Conservation (phyloP, 2,797 vertebrate genomes). For the Molossus alvarezi region DNA sequence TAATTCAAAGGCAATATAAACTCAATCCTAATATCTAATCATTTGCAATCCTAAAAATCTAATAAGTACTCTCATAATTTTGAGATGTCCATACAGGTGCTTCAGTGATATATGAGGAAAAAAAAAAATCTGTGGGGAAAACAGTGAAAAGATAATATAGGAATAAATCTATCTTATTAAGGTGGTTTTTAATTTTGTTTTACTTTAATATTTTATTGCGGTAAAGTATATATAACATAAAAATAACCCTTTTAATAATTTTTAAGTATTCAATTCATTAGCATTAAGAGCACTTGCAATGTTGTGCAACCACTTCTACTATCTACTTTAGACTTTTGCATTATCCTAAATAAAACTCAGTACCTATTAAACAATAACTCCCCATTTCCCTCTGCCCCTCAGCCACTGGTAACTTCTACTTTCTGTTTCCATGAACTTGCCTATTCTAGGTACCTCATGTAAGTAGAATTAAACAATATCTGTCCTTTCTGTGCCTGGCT, state of each 20-base stretch:
- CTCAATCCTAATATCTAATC: not conserved
- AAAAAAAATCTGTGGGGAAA: constrained; percentile 49
- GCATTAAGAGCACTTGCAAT: not conserved
- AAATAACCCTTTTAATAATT: constrained; percentile 51
- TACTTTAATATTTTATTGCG: not conserved
- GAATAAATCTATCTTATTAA: constrained; percentile 28
- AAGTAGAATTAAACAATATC: not conserved
- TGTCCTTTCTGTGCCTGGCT: not conserved
- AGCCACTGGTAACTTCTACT: not conserved
- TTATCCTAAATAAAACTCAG: constrained; percentile 6
- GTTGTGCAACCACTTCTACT: not conserved
- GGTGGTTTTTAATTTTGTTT: constrained; percentile 3
- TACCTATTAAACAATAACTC: not conserved
- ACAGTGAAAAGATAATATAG: constrained; percentile 37
- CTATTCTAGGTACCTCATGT: not conserved
- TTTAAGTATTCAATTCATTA: constrained; percentile 34
- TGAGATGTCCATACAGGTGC: not conserved
- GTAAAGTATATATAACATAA: constrained; percentile 8
- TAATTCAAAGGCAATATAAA: constrained; percentile 52
- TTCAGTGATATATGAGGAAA: constrained; percentile 46
- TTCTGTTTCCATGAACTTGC: not conserved
- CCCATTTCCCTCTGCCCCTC: not conserved
- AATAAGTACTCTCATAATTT: constrained; percentile 26
- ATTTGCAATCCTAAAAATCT: constrained; percentile 29
- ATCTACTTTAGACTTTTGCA: not conserved